A percentile compares a stretch with the other conserved stretches of the same genome.
Evolutionary conservation across 2,113 vertebrate genomes (phyloP).

Genomic region (Phocoena sinus): DNA sequence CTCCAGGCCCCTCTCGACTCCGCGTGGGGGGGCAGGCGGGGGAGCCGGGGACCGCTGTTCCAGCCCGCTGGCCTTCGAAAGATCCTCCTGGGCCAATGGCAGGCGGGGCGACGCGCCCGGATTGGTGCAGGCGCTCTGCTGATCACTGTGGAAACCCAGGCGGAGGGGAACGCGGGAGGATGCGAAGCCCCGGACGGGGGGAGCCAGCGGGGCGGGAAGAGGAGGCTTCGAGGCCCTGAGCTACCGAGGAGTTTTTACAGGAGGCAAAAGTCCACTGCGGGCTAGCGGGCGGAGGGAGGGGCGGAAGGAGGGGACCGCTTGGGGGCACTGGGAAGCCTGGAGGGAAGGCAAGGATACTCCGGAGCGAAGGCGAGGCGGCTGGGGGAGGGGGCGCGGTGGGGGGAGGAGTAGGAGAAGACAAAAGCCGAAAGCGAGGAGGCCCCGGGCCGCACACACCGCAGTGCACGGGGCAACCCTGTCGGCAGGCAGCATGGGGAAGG

Average conservation of each 20-base stretch:
- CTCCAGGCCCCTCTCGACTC: background rate
- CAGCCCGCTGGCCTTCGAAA: slow-evolving; percentile 73
- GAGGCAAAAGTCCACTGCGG: slow-evolving; percentile 53
- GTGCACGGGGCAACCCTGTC: slow-evolving; percentile 37
- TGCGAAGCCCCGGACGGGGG: slow-evolving; percentile 37
- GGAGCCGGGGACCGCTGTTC: slow-evolving; percentile 35
- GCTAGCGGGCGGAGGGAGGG: background rate
- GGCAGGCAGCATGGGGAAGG: slow-evolving; percentile 80
- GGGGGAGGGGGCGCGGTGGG: slow-evolving; percentile 63
- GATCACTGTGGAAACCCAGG: slow-evolving; percentile 73
- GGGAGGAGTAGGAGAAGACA: slow-evolving; percentile 68
- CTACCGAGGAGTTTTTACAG: background rate
- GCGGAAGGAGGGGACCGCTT: slow-evolving; percentile 11
- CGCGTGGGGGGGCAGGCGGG: slow-evolving; percentile 12
- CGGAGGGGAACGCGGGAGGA: slow-evolving; percentile 51
- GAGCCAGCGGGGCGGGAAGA: slow-evolving; percentile 27
- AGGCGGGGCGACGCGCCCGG: slow-evolving; percentile 68
- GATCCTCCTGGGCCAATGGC: slow-evolving; percentile 75
- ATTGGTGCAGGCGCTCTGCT: slow-evolving; percentile 75
- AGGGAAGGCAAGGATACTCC: background rate
- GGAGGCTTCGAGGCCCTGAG: background rate
- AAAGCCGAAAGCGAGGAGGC: slow-evolving; percentile 19
- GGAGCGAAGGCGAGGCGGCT: slow-evolving; percentile 46
- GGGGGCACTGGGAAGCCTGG: slow-evolving; percentile 39
- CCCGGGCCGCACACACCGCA: background rate